Conservation (phyloP, 2,888 invertebrate genomes). For the Cheilosia soror region DNA sequence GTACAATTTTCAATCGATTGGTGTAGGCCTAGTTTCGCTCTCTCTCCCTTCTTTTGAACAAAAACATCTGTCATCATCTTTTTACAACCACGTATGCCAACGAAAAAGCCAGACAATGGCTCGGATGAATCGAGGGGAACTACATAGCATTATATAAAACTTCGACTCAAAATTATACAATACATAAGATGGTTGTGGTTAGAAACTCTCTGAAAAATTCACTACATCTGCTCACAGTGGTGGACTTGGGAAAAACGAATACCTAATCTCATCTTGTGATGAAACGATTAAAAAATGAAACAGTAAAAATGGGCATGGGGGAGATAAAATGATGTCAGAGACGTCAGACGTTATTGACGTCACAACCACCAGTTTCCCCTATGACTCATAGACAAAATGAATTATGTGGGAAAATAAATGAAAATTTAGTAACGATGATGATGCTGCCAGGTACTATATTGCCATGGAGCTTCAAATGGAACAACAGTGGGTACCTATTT, state of each 20-base stretch:
- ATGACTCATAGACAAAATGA: constrained; percentile 43
- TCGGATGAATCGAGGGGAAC: constrained; percentile 41
- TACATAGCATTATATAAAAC: constrained; percentile 20
- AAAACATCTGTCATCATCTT: constrained; percentile 30
- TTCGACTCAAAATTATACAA: constrained; percentile 3
- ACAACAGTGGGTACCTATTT: constrained; percentile 43
- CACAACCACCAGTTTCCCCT: constrained; percentile 43
- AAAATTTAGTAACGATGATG: constrained; percentile 10
- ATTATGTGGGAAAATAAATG: neutral
- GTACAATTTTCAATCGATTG: constrained; percentile 8
- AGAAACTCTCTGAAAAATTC: constrained; percentile 10
- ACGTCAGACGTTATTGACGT: constrained; percentile 40
- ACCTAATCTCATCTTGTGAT: neutral
- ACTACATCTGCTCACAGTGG: constrained; percentile 5
- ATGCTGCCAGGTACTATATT: constrained; percentile 8
- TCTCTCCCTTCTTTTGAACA: neutral
- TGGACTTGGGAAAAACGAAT: neutral
- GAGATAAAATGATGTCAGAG: constrained; percentile 46
- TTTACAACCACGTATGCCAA: constrained; percentile 6
- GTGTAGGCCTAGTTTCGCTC: neutral
- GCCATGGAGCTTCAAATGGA: constrained; percentile 32
- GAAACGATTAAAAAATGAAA: constrained; percentile 50
- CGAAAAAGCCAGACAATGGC: neutral
- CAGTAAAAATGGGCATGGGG: neutral
- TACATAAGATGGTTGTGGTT: too few relatives aligned